phyloP scores from a whole-genome alignment of 64 coral and sea anemone genomes.

The Montipora sp. region DNA sequence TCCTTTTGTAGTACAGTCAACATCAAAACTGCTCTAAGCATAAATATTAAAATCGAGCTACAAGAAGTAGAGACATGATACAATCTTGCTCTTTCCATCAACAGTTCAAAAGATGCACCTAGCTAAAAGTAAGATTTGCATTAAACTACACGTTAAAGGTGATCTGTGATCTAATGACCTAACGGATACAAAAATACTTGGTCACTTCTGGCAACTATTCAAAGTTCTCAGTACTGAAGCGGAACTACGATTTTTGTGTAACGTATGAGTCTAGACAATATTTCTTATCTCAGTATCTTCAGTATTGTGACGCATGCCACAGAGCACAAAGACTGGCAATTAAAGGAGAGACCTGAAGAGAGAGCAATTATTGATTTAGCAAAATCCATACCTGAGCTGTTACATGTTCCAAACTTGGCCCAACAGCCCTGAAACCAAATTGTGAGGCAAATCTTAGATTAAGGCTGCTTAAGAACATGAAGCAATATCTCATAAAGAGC shows the following conservation, averaged over 20 bases:
- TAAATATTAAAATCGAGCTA: no score
- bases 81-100: neutral
- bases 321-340: neutral
- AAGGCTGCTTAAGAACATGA: no score
- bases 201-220: neutral
- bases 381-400: neutral
- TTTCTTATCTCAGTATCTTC: neutral
- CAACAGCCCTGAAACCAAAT: constrained; percentile 25
- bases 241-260: neutral
- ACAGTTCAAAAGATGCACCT: neutral
- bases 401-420: constrained; percentile 18
- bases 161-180: neutral
- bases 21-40: neutral
- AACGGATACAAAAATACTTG: neutral
- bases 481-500: neutral
- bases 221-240: neutral
- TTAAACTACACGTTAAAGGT: neutral
- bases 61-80: neutral
- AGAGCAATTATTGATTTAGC: neutral
- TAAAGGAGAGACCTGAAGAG: no score
- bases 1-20: neutral
- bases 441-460: neutral
- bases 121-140: neutral
- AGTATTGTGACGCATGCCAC: constrained; percentile 2
- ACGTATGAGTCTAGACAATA: neutral